Evolutionary conservation across 2,113 vertebrate genomes (phyloP), one percentile per base, ranked within the genome.

Genomic region (Chlamydotis undulata): DNA sequence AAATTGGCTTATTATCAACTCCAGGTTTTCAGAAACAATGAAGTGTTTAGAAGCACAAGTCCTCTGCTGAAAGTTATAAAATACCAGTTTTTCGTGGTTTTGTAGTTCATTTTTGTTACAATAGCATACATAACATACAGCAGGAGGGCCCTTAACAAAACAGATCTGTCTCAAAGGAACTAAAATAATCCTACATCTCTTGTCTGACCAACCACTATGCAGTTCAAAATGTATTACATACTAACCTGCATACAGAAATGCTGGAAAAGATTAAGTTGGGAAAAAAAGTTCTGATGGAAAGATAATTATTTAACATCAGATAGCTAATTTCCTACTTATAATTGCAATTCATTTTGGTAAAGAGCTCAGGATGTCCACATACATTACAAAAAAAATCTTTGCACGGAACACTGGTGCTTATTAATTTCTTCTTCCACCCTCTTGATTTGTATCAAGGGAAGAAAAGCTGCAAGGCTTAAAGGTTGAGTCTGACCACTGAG

Each of bases 281-380:
- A 7, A 61, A 61, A 85, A 39, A 31, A 26, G 8, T 43, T 80
- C 4, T 10, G 6, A 29, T 59, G 17, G 24, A 39, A 78, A 45
- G 3, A 29, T 23, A 33, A 33, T 74, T 75, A 37, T 79, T 77
- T 81, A 50, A 19, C 9, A 12, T 53, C 53, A 39, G 19, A 77
- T 22, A 61, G 7, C 14, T 61, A 3, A 37, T 57, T 73, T 73
- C 12, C 39, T 68, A 4, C 12, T 90, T 65, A 29, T 2, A 28
- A 19, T 12, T 81, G 41, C 9, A 71, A 5, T 28, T 18, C 0
- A 0, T 18, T 52, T 52, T 80, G 22, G 6, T 60, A 64, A 52
- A 69, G 14, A 86, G 14, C 10, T 26, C 10, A 28, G 12, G 14
- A 56, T 11, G 3, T 33, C 52, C 23, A 35, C 7, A 5, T 19